These are phyloP conservation scores for Tanypteryx hageni DNA, from an alignment of 2,888 invertebrate species.

Conservation along the genomic window DNA sequence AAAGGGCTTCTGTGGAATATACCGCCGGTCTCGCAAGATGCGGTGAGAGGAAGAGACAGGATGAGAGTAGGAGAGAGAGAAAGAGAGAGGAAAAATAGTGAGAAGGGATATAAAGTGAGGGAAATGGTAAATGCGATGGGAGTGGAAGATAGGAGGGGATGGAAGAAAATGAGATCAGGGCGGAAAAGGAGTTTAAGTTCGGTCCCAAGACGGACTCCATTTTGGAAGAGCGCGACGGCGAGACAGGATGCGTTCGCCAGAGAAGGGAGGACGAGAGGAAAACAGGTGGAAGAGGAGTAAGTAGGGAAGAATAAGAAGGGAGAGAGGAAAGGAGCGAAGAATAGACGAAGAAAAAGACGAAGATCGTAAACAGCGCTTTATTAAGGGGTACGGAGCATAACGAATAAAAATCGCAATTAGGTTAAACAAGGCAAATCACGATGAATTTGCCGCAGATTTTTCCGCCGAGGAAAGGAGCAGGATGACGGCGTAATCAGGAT, in stretches of 20 bases:
- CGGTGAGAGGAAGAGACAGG: neutral
- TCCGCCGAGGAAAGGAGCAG: neutral
- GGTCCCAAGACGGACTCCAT: neutral
- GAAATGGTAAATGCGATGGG: no score
- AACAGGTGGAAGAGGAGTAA: no score
- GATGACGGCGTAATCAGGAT: conserved; percentile 19
- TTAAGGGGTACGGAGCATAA: neutral
- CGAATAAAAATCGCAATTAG: neutral
- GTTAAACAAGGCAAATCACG: neutral
- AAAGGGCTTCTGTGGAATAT: neutral
- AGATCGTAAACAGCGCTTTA: neutral
- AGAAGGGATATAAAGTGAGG: neutral
- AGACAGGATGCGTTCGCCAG: neutral
- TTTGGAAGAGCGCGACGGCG: neutral
- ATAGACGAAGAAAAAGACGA: neutral
- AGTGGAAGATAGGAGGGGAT: neutral
- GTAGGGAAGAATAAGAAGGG: no score
- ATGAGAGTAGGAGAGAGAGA: neutral
- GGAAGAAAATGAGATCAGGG: neutral
- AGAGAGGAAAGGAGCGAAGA: neutral
- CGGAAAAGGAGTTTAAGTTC: neutral
- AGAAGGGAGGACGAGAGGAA: neutral
- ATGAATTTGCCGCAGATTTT: neutral
- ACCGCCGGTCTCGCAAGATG: neutral
- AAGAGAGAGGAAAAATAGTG: neutral